Conservation (phyloP, 2,797 vertebrate species). For the Acanthopagrus latus region DNA sequence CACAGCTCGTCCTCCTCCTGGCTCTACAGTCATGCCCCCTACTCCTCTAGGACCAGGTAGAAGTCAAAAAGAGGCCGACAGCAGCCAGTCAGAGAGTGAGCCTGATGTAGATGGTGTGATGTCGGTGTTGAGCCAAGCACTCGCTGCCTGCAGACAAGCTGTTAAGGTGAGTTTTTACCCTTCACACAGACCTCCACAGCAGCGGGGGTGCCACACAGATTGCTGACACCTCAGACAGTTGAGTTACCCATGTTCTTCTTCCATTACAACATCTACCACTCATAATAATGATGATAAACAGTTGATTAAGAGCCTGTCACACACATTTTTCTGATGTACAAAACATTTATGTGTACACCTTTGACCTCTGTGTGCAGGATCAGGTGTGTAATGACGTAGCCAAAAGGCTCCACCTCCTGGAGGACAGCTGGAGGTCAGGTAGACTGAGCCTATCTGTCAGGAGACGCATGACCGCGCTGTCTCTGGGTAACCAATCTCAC, state of each 20-base stretch:
- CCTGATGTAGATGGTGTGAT: constrained; percentile 81
- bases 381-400: constrained; percentile 93
- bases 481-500: constrained; percentile 81
- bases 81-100: constrained; percentile 70
- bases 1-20: constrained; percentile 38
- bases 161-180: constrained; percentile 82
- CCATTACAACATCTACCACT: no score
- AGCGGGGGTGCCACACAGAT: not conserved
- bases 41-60: constrained; percentile 43
- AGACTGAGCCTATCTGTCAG: constrained; percentile 90
- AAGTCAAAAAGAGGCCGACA: constrained; percentile 17
- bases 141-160: constrained; percentile 83
- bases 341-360: constrained; percentile 7
- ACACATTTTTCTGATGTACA: no score
- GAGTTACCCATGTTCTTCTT: no score
- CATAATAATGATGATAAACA: not conserved
- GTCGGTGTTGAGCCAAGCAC: constrained; percentile 80
- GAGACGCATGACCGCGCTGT: constrained; percentile 89
- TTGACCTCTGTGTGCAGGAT: constrained; percentile 81
- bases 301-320: not conserved
- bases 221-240: not conserved
- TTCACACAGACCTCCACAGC: not conserved
- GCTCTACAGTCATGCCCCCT: constrained; percentile 44
- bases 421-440: constrained; percentile 89
- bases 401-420: constrained; percentile 88